These are phyloP conservation scores for Dasypolia templi DNA, from an alignment of 2,888 invertebrate species.

Conservation along the genomic window DNA sequence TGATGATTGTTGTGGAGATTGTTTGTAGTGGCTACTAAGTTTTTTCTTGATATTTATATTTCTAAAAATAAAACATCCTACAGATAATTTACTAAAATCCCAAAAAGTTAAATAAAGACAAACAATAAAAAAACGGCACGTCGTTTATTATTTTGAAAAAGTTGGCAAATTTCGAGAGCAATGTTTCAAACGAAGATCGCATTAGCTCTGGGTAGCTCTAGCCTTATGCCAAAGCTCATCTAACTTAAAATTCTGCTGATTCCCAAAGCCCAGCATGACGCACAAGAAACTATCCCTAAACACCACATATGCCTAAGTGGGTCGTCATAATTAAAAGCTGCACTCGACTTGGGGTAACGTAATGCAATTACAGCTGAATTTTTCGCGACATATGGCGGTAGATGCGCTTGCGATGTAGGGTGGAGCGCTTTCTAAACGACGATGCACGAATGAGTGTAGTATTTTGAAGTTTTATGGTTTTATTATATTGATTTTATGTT, in stretches of 20 bases:
- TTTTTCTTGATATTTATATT: neutral
- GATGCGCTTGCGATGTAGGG: slow-evolving; percentile 70
- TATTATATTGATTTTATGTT: slow-evolving; percentile 50
- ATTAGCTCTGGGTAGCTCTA: neutral
- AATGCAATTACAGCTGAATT: slow-evolving; percentile 89
- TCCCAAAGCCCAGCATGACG: slow-evolving; percentile 24
- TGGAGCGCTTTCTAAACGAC: slow-evolving; percentile 73
- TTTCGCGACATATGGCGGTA: slow-evolving; percentile 89
- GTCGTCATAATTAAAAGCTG: slow-evolving; percentile 87
- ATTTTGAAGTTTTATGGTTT: slow-evolving; percentile 50
- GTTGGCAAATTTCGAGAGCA: neutral
- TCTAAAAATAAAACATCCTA: neutral
- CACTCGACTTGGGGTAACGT: slow-evolving; percentile 85
- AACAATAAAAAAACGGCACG: neutral
- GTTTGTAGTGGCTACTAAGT: neutral
- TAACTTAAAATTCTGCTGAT: slow-evolving; percentile 15
- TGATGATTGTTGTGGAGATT: slow-evolving; percentile 21
- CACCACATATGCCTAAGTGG: slow-evolving; percentile 89
- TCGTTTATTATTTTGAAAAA: neutral
- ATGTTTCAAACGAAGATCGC: neutral
- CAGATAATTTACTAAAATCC: neutral
- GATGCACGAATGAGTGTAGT: slow-evolving; percentile 42
- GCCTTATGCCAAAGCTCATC: neutral
- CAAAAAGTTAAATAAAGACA: neutral
- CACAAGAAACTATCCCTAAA: slow-evolving; percentile 59